Evolutionary conservation across 2,113 vertebrate species (phyloP).

Genomic region (Castor canadensis): DNA sequence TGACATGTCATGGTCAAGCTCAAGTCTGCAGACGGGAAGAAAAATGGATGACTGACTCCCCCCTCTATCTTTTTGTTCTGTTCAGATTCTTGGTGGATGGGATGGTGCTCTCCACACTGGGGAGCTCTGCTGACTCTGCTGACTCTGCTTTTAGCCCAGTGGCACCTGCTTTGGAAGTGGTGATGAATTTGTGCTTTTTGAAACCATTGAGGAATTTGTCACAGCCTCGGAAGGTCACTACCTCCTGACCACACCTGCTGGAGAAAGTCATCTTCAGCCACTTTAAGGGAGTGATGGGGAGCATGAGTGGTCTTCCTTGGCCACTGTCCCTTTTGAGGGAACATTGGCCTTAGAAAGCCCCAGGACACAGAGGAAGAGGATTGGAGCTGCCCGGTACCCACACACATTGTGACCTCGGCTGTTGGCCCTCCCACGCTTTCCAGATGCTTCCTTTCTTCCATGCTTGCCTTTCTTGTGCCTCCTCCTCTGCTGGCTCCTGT

Average conservation of each 20-base stretch:
- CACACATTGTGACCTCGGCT: fast-evolving
- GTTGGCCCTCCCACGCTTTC: background rate
- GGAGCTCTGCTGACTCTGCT: fast-evolving
- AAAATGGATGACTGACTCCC: background rate
- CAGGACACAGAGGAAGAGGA: background rate
- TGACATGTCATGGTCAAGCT: background rate
- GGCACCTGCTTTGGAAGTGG: background rate
- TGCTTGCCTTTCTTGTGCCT: background rate
- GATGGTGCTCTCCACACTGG: too few relatives aligned
- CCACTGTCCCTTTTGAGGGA: background rate
- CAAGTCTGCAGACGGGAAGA: background rate
- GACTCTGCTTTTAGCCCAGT: background rate
- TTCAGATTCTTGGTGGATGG: too few relatives aligned
- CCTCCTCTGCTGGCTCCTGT: background rate
- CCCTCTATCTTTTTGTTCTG: background rate
- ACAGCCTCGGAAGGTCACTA: background rate
- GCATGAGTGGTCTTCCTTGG: fast-evolving
- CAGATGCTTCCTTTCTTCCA: background rate
- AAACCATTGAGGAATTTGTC: background rate
- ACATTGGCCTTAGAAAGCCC: background rate
- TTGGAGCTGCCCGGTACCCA: fast-evolving
- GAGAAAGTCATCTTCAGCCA: too few relatives aligned
- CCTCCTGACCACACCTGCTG: background rate
- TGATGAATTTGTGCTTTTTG: background rate
- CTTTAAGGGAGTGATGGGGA: background rate